phyloP scores from a whole-genome alignment of 2,797 vertebrate genomes.

The Basileuterus tristriatus region DNA sequence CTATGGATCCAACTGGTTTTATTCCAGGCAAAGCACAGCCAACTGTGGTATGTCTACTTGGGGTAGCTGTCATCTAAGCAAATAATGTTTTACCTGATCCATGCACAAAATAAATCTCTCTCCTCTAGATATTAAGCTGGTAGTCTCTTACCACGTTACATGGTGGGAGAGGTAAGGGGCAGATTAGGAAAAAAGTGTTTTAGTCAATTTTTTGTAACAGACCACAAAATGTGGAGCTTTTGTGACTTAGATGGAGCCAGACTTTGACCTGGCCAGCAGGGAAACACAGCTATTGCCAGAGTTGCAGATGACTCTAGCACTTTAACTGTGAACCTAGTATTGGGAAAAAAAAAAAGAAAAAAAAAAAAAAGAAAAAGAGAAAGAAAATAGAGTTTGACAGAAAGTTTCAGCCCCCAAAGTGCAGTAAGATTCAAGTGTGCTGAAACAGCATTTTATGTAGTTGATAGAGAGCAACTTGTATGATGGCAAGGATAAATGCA shows the following conservation, averaged over 20 bases:
- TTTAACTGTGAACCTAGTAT: neutral
- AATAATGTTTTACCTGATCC: neutral
- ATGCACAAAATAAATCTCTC: neutral
- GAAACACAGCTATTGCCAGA: neutral
- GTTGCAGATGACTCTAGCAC: neutral
- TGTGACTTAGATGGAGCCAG: neutral
- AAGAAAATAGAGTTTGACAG: neutral
- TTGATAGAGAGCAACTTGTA: neutral
- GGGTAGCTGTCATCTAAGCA: neutral
- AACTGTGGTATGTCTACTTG: constrained; percentile 32
- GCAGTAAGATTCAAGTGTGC: neutral
- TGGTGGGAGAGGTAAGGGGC: neutral
- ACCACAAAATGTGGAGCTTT: neutral
- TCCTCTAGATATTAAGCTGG: neutral
- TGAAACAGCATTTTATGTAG: neutral
- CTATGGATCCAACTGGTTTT: constrained; percentile 52
- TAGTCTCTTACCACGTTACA: neutral
- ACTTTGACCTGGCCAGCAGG: neutral
- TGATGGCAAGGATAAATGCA: neutral
- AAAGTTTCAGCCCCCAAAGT: neutral
- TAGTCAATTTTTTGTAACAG: neutral
- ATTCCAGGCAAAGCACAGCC: constrained; percentile 36
- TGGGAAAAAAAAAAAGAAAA: neutral
- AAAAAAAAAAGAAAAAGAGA: neutral
- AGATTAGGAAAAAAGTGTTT: neutral